Evolutionary conservation across 2,797 vertebrate species (phyloP), one percentile per base, ranked within the genome.

Genomic region (Malurus leucopterus): DNA sequence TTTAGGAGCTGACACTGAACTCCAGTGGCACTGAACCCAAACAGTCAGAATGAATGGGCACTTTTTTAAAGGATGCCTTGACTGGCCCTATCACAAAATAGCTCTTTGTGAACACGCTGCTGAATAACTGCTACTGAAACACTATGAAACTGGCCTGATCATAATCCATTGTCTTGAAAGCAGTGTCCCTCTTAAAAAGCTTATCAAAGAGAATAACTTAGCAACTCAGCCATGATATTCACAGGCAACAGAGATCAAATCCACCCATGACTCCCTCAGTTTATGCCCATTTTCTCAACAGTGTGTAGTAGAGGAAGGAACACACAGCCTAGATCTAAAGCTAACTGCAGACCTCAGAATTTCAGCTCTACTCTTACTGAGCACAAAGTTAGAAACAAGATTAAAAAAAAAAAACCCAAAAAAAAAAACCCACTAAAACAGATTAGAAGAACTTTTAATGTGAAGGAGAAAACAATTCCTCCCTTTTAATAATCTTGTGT

Each of bases 191-290:
- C 20, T 62, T 71, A 65, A 84, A 93, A 87, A 91, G 41, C 43
- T 91, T 86, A 92, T 46, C 61, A 86, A 94, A 85, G 81, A 71
- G 79, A 91, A 38, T 53, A 91, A 61, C 58, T 90, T 67, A 73
- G 81, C 51, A 79, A 32, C 59, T 84, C 53, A 68, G 63, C 57
- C n/a, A 55, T n/a, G 70, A 89, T 51, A 86, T 49, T 84, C 77
- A 64, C 15, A 82, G 51, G 44, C 44, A 62, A 86, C 22, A 49
- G 26, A 89, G 61, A 89, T 82, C 68, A 77, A 93, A 92, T 63
- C 36, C 32, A 82, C 29, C 26, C n/a, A 68, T 38, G 71, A 71
- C 36, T 74, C 68, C 69, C 50, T 54, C 30, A 17, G 59, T 44
- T 84, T 47, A 88, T 14, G 71, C 4, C 14, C n/a, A 17, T 58